Evolutionary conservation across 2,797 vertebrate genomes (phyloP).

Genomic region (Scolopax bukidnonensis): DNA sequence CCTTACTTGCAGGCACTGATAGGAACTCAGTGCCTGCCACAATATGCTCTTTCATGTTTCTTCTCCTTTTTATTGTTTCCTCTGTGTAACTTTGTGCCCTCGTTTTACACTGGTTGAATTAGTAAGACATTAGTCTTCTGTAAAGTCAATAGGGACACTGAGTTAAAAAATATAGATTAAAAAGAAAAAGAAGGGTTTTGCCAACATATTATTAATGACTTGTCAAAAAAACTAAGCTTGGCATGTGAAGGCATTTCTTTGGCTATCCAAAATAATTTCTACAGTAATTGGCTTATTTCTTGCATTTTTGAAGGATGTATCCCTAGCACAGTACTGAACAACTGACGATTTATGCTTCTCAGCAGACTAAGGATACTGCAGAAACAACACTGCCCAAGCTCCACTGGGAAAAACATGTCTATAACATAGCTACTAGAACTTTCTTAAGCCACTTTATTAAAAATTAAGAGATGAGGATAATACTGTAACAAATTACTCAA

Average conservation of each 20-base stretch:
- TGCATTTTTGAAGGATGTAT: conserved; percentile 12
- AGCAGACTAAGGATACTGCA: conserved; percentile 6
- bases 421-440: background rate
- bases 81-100: background rate
- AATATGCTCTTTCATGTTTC: background rate
- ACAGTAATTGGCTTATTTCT: conserved; percentile 25
- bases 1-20: background rate
- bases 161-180: background rate
- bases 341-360: background rate
- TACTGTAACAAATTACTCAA: background rate
- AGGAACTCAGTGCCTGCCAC: background rate
- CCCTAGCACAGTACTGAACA: background rate
- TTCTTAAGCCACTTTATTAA: conserved; percentile 25
- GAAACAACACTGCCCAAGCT: conserved; percentile 11
- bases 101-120: background rate
- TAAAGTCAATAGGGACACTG: background rate
- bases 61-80: background rate
- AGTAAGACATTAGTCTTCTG: background rate
- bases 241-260: background rate
- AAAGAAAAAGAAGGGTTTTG: background rate
- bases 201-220: conserved; percentile 22
- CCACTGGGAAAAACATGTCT: background rate
- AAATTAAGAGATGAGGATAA: background rate
- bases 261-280: conserved; percentile 31
- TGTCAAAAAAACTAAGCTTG: conserved; percentile 10